These are phyloP conservation scores for Malthinus flaveolus DNA, from an alignment of 2,888 invertebrate species.

Conservation along the genomic window DNA sequence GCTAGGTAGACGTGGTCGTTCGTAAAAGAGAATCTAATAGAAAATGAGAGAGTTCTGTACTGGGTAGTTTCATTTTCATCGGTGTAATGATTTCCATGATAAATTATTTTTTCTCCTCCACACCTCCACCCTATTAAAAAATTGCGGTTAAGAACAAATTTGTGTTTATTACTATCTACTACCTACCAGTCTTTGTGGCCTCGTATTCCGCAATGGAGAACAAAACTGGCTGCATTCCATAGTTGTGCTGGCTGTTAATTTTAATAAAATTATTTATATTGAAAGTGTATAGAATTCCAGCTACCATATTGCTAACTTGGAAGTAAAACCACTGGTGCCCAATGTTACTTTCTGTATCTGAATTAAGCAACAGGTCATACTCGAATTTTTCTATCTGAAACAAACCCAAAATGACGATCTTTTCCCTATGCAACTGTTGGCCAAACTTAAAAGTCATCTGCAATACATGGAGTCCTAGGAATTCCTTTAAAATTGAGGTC, in stretches of 20 bases:
- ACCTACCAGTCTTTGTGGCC: conserved; percentile 58
- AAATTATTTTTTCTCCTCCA: conserved; percentile 76
- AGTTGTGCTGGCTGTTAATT: conserved; percentile 83
- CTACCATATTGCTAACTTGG: conserved; percentile 79
- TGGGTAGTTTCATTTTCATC: conserved; percentile 57
- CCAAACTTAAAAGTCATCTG: too few relatives aligned
- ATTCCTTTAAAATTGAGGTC: too few relatives aligned
- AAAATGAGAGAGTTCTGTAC: conserved; percentile 80
- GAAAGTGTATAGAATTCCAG: conserved; percentile 71
- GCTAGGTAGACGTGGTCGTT: conserved; percentile 83
- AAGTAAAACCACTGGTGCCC: conserved; percentile 93
- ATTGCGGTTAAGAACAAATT: background rate
- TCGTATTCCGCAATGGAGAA: conserved; percentile 79
- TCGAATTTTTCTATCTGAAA: conserved; percentile 73
- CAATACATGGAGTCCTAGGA: too few relatives aligned
- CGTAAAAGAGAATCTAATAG: conserved; percentile 72
- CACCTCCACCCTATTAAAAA: conserved; percentile 67
- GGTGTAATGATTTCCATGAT: conserved; percentile 77
- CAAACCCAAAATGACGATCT: conserved; percentile 3
- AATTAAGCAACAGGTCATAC: conserved; percentile 80
- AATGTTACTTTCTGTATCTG: conserved; percentile 78
- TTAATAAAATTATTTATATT: conserved; percentile 89
- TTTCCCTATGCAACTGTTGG: too few relatives aligned
- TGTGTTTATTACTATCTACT: background rate
- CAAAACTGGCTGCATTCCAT: conserved; percentile 86